Base-by-base conservation (phyloP, 35 echinoderm and acorn worm species). In the Ophioderma brevispina region DNA sequence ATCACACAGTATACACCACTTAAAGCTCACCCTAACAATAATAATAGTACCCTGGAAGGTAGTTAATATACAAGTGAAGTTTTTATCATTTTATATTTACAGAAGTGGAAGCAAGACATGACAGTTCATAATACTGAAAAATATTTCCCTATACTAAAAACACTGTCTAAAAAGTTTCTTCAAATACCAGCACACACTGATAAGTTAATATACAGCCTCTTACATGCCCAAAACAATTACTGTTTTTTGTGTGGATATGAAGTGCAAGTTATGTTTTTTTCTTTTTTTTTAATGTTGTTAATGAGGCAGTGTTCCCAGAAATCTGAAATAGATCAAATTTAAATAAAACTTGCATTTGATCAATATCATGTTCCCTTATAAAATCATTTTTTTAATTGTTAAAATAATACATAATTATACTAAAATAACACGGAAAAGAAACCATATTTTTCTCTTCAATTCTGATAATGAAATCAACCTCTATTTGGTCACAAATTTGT, bases 71-170 rank as follows among this genome's bases (percentile, higher is more conserved):
- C 59, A 70, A 3, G 28, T 70, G 17, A 70, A 70, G 59, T 70
- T 70, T 70, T 70, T 15, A 25, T 70, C 59, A 70, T 18, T 70
- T 70, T 70, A 8, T 70, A 70, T 70, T 15, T 70, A 70, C 59
- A 70, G 41, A 46, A 25, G 59, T 70, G 59, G 59, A 70, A 70
- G 59, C 59, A 70, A 70, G 59, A 70, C 59, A 70, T 70, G 59
- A 70, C 59, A 70, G 59, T 25, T 18, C n/a, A 70, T 70, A 70
- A 70, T 70, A 70, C 59, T 70, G 59, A 70, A 70, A 70, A 70
- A 70, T 70, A 70, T 70, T 70, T 70, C 59, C 59, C 59, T 70
- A 70, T 70, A 30, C 59, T 70, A 70, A 70, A 70, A 70, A 70
- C 59, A 70, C 59, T 70, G 59, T 70, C 59, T 70, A 70, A 70